Conservation (phyloP, 1,140 invertebrate species). For the Listronotus oregonensis region DNA sequence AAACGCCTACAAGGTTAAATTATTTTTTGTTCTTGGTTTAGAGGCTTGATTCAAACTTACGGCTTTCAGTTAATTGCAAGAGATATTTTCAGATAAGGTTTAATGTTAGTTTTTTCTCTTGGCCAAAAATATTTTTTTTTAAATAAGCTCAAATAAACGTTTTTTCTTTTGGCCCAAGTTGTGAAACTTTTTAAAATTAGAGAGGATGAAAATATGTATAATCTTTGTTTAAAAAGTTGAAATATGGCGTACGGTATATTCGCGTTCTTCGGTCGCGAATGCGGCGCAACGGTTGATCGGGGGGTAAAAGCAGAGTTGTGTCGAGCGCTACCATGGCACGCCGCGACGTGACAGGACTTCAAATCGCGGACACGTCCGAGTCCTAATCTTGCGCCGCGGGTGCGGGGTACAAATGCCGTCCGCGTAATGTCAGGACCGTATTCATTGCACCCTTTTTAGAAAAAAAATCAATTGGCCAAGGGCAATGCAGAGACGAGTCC, state of each 20-base stretch:
- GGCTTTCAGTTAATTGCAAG: too few species aligned
- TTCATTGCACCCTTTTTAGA: constrained; percentile 2
- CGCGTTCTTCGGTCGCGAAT: constrained; percentile 7
- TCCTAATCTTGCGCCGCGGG: constrained; percentile 51
- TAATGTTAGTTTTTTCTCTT: too few species aligned
- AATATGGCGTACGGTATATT: constrained; percentile 17
- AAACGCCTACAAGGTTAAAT: too few species aligned
- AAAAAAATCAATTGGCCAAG: constrained; percentile 27
- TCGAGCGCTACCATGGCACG: constrained; percentile 46
- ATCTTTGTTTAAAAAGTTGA: neutral
- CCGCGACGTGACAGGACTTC: constrained; percentile 48
- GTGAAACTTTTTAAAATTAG: too few species aligned
- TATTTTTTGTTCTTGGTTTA: too few species aligned
- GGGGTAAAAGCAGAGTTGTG: constrained; percentile 53
- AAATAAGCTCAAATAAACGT: too few species aligned
- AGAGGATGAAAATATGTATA: too few species aligned
- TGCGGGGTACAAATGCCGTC: constrained; percentile 47
- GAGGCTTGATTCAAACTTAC: too few species aligned
- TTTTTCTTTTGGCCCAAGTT: too few species aligned
- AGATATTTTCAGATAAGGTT: too few species aligned
- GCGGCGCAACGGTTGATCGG: constrained; percentile 7
- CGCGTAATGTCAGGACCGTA: constrained; percentile 38
- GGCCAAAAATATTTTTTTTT: too few species aligned
- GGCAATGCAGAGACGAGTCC: neutral
- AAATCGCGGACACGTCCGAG: constrained; percentile 49